Evolutionary conservation across 2,888 invertebrate species (phyloP).

Genomic region (Steinernema scapterisci): DNA sequence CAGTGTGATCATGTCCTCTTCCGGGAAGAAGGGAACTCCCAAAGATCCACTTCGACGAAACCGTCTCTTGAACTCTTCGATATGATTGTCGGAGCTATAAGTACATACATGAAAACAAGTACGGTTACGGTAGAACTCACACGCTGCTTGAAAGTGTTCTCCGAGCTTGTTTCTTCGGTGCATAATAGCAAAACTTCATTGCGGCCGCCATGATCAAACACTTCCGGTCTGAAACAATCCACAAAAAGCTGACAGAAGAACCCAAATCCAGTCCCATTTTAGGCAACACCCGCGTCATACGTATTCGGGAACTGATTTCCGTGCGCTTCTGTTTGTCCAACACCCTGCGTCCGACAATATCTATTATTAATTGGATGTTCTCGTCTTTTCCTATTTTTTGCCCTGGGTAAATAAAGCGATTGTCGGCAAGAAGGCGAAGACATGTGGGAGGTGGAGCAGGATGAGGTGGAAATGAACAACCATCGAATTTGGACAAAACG

Average conservation of each 20-base stretch:
- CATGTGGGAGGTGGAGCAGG: neutral
- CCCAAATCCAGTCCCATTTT: neutral
- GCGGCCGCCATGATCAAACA: neutral
- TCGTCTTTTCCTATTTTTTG: neutral
- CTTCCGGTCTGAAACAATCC: neutral
- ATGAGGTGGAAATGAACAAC: neutral
- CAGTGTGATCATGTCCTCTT: constrained; percentile 56
- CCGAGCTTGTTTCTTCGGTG: constrained; percentile 49
- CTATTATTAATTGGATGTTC: constrained; percentile 27
- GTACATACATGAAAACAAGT: constrained; percentile 2
- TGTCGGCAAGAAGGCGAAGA: neutral
- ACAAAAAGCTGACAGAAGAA: neutral
- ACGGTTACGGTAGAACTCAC: constrained; percentile 38
- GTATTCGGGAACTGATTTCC: neutral
- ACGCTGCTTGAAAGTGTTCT: constrained; percentile 48
- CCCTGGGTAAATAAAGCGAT: neutral
- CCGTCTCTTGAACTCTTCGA: constrained; percentile 66
- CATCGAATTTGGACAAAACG: neutral
- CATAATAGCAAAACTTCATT: constrained; percentile 22
- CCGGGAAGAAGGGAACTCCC: constrained; percentile 67
- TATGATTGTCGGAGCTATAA: constrained; percentile 45
- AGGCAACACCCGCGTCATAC: neutral
- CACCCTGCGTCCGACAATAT: constrained; percentile 1
- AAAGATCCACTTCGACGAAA: constrained; percentile 66
- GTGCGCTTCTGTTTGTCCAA: constrained; percentile 17